Conservation (phyloP, 1,140 invertebrate genomes). For the Octopus bimaculoides region DNA sequence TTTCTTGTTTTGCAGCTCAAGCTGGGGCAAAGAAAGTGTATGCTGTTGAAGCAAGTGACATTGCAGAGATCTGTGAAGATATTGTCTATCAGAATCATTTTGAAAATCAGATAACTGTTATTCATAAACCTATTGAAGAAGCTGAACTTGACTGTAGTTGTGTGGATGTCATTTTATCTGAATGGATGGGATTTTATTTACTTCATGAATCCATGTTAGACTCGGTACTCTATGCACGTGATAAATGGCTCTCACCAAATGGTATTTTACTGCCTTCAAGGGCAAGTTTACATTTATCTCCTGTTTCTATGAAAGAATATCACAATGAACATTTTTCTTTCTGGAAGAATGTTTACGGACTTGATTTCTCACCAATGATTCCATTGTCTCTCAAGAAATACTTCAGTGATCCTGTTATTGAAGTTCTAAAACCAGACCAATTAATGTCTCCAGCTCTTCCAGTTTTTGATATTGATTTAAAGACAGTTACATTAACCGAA, state of each 20-base stretch:
- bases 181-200: constrained; percentile 59
- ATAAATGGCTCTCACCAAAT: constrained; percentile 46
- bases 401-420: constrained; percentile 42
- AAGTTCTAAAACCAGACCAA: constrained; percentile 27
- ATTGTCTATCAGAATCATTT: constrained; percentile 48
- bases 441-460: constrained; percentile 32
- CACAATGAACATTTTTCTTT: constrained; percentile 40
- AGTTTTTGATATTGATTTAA: constrained; percentile 43
- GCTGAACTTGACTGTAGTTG: constrained; percentile 35
- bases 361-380: constrained; percentile 47
- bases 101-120: constrained; percentile 48
- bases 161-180: constrained; percentile 56
- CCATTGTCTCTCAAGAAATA: constrained; percentile 23
- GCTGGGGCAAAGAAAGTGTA: constrained; percentile 62
- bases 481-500: constrained; percentile 36
- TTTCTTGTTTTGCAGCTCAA: constrained; percentile 61
- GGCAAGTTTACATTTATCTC: constrained; percentile 42
- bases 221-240: constrained; percentile 52
- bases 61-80: constrained; percentile 36
- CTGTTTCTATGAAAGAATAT: constrained; percentile 24
- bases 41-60: constrained; percentile 47
- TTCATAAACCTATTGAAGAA: constrained; percentile 50
- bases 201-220: constrained; percentile 58
- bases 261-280: constrained; percentile 46
- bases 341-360: constrained; percentile 51